These are phyloP conservation scores for Macropus fuliginosus DNA, from an alignment of 2,797 vertebrate genomes.

Conservation along the genomic window DNA sequence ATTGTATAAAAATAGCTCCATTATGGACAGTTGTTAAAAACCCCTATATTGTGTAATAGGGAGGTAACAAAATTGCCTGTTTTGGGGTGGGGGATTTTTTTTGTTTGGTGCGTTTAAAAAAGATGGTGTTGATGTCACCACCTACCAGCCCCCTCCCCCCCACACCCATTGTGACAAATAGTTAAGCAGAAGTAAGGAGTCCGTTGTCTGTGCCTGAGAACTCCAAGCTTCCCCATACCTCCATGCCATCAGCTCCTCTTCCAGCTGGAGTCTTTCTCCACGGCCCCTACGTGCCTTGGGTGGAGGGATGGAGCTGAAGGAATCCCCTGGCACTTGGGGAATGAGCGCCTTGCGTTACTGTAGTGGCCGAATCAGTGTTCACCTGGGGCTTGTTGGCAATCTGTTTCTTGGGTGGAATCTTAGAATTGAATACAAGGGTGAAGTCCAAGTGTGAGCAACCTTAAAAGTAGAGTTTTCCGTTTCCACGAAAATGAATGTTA, in stretches of 20 bases:
- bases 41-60: not conserved
- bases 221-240: too few relatives aligned
- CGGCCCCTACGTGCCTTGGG: too few relatives aligned
- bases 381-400: too few relatives aligned
- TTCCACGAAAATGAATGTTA: not conserved
- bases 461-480: not conserved
- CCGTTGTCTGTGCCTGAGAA: too few relatives aligned
- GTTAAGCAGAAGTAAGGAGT: not conserved
- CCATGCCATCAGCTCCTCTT: not conserved
- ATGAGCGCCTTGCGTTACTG: not conserved
- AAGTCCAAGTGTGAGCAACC: not conserved
- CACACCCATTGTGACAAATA: not conserved
- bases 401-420: not conserved
- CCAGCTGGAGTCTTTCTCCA: not conserved
- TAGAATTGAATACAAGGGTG: too few relatives aligned
- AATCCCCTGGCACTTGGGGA: too few relatives aligned
- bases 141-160: not conserved
- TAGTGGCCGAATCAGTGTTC: too few relatives aligned
- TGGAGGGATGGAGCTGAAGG: not conserved
- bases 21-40: not conserved
- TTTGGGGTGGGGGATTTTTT: not conserved
- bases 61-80: not conserved
- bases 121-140: not conserved
- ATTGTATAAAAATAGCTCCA: not conserved
- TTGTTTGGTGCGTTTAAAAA: not conserved